A percentile compares a stretch with the other conserved stretches of the same genome.
These are phyloP conservation scores for Turnix velox DNA, from an alignment of 2,113 vertebrate genomes.

Conservation along the genomic window DNA sequence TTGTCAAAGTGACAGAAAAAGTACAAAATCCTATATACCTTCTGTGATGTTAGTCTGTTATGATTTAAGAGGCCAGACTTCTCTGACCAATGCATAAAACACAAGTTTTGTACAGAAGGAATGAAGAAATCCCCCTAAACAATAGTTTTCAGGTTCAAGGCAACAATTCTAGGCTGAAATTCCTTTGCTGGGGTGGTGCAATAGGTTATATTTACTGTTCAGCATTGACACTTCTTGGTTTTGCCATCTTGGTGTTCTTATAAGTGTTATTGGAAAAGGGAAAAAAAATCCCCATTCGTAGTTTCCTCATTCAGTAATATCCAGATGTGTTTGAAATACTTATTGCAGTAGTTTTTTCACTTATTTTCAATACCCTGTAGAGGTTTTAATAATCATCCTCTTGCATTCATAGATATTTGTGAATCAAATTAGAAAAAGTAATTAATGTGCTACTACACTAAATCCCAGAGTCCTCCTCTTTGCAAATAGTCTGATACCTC, in stretches of 20 bases:
- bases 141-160: background rate
- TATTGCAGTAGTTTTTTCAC: background rate
- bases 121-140: background rate
- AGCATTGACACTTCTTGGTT: background rate
- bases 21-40: background rate
- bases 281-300: background rate
- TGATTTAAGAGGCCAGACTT: background rate
- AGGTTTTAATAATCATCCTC: background rate
- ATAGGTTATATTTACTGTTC: constrained; percentile 9
- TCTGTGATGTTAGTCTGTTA: background rate
- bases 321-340: background rate
- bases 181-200: background rate
- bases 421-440: background rate
- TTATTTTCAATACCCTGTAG: background rate
- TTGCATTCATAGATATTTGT: background rate
- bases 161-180: constrained; percentile 1
- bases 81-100: background rate
- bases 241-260: background rate
- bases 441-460: background rate
- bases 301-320: background rate
- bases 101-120: background rate
- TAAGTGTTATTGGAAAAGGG: background rate
- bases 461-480: background rate
- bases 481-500: background rate
- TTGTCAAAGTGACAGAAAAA: background rate